phyloP scores from a whole-genome alignment of 1,140 invertebrate genomes.

The Chrysomallon squamiferum region DNA sequence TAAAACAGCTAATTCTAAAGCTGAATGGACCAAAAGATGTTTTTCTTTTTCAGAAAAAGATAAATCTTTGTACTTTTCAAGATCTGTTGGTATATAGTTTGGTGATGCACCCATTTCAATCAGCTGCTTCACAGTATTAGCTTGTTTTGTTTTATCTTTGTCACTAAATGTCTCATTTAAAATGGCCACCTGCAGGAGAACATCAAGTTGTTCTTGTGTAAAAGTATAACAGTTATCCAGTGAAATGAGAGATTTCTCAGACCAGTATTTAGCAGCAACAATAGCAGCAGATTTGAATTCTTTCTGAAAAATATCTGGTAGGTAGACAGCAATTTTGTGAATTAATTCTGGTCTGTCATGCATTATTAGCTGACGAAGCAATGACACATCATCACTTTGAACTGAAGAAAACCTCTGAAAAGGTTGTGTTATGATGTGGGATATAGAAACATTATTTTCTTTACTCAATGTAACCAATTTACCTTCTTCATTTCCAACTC shows the following conservation, averaged over 20 bases:
- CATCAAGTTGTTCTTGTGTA: neutral
- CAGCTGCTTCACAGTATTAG: neutral
- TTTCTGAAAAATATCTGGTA: neutral
- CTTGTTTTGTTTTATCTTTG: neutral
- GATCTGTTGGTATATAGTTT: neutral
- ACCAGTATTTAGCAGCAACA: neutral
- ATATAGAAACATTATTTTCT: too few relatives aligned
- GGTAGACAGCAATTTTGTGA: neutral
- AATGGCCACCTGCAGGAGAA: neutral
- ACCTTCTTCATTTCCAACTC: too few relatives aligned
- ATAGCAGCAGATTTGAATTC: neutral
- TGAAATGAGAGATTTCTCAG: neutral
- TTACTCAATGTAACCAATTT: too few relatives aligned
- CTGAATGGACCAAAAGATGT: slow-evolving; percentile 1
- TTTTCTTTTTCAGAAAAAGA: slow-evolving; percentile 3
- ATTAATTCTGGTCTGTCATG: too few relatives aligned
- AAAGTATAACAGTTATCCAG: neutral
- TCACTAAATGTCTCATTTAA: neutral
- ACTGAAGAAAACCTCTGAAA: too few relatives aligned
- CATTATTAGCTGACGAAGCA: too few relatives aligned
- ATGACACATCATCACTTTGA: too few relatives aligned
- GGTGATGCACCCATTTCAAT: neutral
- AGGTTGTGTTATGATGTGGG: too few relatives aligned
- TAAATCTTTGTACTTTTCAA: neutral
- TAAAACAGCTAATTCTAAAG: slow-evolving; percentile 15